Evolutionary conservation across 2,888 invertebrate species (phyloP).

Genomic region (Apantesis nais): DNA sequence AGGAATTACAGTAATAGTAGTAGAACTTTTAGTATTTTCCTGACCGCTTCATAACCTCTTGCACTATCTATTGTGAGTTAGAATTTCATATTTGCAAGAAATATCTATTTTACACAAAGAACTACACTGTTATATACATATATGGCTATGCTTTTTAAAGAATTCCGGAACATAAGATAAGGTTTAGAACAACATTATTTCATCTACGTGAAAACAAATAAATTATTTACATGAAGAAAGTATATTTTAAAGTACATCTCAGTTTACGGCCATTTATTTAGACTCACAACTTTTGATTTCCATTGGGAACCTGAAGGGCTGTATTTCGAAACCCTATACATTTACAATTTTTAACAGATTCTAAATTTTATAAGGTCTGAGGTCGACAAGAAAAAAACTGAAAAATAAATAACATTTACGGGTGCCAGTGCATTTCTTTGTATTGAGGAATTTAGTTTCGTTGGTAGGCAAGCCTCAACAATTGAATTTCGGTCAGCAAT

Average conservation of each 20-base stretch:
- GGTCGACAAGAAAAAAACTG: too few relatives aligned
- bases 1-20: too few relatives aligned
- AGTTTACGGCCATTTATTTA: constrained; percentile 11
- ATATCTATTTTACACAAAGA: neutral
- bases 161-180: neutral
- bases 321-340: constrained; percentile 5
- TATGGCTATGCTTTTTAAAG: too few relatives aligned
- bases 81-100: neutral
- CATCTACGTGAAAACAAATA: neutral
- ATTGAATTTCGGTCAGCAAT: constrained; percentile 79
- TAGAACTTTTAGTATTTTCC: too few relatives aligned
- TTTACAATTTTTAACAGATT: constrained; percentile 4
- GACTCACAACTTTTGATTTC: constrained; percentile 17
- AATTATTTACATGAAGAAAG: neutral
- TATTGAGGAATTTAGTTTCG: constrained; percentile 72
- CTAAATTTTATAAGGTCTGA: neutral
- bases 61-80: neutral
- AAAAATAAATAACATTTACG: constrained; percentile 14
- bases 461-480: constrained; percentile 72
- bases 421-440: constrained; percentile 48
- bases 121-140: neutral
- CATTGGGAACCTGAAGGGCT: constrained; percentile 18
- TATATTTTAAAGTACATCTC: neutral
- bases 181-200: neutral
- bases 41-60: neutral